Conservation (phyloP, 2,888 invertebrate species). For the Drosophila differens region DNA sequence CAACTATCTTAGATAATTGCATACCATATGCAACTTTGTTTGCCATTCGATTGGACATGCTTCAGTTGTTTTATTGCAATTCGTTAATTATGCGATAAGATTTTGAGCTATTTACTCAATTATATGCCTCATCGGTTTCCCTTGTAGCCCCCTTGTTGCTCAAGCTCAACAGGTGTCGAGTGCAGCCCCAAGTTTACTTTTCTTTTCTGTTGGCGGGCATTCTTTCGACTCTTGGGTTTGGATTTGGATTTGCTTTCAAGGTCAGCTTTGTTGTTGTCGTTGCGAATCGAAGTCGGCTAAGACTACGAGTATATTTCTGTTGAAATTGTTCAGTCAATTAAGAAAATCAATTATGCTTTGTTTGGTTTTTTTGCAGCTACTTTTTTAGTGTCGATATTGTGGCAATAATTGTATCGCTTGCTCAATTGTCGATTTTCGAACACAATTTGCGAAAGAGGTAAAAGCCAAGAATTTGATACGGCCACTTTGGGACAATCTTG, state of each 20-base stretch:
- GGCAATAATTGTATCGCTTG: slow-evolving; percentile 60
- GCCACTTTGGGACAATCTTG: slow-evolving; percentile 25
- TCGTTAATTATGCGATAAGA: slow-evolving; percentile 56
- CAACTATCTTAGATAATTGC: neutral
- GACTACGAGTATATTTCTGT: slow-evolving; percentile 38
- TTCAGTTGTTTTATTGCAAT: slow-evolving; percentile 52
- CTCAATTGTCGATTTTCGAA: slow-evolving; percentile 64
- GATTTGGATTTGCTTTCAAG: slow-evolving; percentile 57
- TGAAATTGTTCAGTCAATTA: slow-evolving; percentile 75
- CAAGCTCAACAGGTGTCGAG: slow-evolving; percentile 30
- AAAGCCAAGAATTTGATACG: slow-evolving; percentile 63
- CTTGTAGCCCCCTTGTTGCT: neutral
- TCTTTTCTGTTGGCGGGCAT: slow-evolving; percentile 51
- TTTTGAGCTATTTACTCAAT: slow-evolving; percentile 56
- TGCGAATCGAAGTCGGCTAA: slow-evolving; percentile 33
- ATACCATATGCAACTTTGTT: slow-evolving; percentile 10
- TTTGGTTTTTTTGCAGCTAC: slow-evolving; percentile 53
- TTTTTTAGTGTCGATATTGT: slow-evolving; percentile 32
- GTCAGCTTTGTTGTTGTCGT: slow-evolving; percentile 65
- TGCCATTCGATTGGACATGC: slow-evolving; percentile 41
- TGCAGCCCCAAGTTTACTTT: slow-evolving; percentile 45
- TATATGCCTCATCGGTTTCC: slow-evolving; percentile 54
- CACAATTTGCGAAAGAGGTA: slow-evolving; percentile 70
- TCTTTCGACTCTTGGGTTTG: slow-evolving; percentile 43
- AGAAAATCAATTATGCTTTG: slow-evolving; percentile 70